A percentile compares a stretch with the other conserved stretches of the same genome.
These are phyloP conservation scores for Eudyptes chrysolophus DNA, from an alignment of 2,113 vertebrate genomes.

Conservation along the genomic window DNA sequence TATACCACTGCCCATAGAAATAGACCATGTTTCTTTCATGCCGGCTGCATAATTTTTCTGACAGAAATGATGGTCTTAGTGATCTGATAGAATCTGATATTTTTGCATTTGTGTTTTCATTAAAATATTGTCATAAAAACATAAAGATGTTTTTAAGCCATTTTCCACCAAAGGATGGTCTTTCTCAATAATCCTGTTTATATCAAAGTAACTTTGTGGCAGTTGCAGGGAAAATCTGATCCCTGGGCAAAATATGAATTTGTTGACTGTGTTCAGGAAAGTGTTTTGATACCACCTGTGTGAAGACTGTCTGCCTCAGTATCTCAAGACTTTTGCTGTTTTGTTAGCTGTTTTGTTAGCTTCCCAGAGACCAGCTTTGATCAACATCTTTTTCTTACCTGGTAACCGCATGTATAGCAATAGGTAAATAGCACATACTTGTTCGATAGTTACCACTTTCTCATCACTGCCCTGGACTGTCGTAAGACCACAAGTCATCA, in stretches of 20 bases:
- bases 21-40: not conserved
- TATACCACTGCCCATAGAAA: not conserved
- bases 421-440: not conserved
- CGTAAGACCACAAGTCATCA: not conserved
- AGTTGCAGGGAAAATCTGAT: not conserved
- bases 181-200: not conserved
- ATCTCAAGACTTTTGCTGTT: not conserved
- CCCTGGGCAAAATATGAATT: not conserved
- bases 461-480: not conserved
- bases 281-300: not conserved
- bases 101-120: not conserved
- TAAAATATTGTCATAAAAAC: not conserved
- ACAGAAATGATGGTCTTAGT: fast-evolving
- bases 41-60: not conserved
- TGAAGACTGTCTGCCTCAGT: not conserved
- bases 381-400: not conserved
- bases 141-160: not conserved
- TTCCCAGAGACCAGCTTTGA: not conserved
- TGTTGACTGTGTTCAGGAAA: not conserved
- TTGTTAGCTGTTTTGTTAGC: not conserved
- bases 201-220: not conserved
- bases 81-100: not conserved
- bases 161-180: not conserved
- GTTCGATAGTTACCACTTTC: not conserved
- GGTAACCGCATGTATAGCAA: not conserved